Percentiles rank a stretch among this genome's conserved stretches.
These are phyloP conservation scores for Phortica variegata DNA, from an alignment of 1,140 invertebrate species.

Conservation along the genomic window DNA sequence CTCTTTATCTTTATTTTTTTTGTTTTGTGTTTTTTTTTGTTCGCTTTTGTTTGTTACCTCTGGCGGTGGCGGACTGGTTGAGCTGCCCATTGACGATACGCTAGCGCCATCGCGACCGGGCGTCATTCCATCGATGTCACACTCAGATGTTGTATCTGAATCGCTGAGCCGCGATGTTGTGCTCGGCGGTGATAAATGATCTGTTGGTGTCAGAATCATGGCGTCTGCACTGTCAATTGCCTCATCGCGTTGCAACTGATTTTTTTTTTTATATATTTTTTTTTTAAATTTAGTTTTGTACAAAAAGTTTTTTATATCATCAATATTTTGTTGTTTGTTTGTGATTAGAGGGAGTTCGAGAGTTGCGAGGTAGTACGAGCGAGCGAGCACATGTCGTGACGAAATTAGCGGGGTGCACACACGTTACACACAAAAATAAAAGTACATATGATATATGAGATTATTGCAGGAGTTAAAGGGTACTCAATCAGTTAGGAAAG, in stretches of 20 bases:
- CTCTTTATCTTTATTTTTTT: conserved; percentile 3
- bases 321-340: not conserved
- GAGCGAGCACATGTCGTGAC: conserved; percentile 27
- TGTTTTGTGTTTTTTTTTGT: conserved; percentile 16
- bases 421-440: conserved; percentile 36
- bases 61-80: conserved; percentile 71
- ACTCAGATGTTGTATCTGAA: conserved; percentile 86
- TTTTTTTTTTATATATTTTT: conserved; percentile 44
- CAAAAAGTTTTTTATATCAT: no score
- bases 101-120: conserved; percentile 72
- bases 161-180: conserved; percentile 86
- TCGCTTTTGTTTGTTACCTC: conserved; percentile 54
- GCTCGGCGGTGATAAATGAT: conserved; percentile 90
- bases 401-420: conserved; percentile 32
- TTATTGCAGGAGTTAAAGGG: no score
- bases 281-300: conserved; percentile 13
- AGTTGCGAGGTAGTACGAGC: no score
- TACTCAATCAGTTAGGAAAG: no score
- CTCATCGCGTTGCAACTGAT: conserved; percentile 51
- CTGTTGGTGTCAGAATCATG: conserved; percentile 68
- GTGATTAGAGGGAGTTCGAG: conserved; percentile 10
- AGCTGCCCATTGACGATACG: conserved; percentile 85
- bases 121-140: conserved; percentile 76
- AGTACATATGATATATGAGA: conserved; percentile 12
- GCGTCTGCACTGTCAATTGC: conserved; percentile 59